Percentiles rank a stretch among this genome's conserved stretches.
Conservation (phyloP, 1,140 invertebrate genomes). For the Delia radicum region DNA sequence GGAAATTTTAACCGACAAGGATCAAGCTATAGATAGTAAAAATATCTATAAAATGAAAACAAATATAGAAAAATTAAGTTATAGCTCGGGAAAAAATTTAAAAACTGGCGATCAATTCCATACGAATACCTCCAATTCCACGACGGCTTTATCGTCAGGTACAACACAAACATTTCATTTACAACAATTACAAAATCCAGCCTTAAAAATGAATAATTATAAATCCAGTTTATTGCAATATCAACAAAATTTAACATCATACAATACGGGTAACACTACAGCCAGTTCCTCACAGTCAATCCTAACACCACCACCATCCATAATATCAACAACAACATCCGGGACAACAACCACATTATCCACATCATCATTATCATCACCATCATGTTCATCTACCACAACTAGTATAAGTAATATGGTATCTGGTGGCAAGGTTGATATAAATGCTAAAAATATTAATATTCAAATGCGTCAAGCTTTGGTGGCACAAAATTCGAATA, state of each 20-base stretch:
- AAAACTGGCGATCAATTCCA: conserved; percentile 29
- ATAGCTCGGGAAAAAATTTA: conserved; percentile 44
- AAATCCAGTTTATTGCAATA: neutral
- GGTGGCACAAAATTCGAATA: neutral
- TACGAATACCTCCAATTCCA: neutral
- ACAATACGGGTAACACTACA: neutral
- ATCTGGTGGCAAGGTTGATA: neutral
- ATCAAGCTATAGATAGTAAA: conserved; percentile 70
- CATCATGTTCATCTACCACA: neutral
- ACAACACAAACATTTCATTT: neutral
- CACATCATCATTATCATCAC: conserved; percentile 18
- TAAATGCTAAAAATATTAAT: conserved; percentile 34
- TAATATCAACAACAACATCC: neutral
- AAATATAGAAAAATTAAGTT: conserved; percentile 49
- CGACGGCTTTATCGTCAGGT: neutral
- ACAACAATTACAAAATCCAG: conserved; percentile 6
- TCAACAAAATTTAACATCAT: neutral
- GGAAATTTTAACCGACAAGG: conserved; percentile 69
- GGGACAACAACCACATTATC: neutral
- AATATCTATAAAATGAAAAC: conserved; percentile 73
- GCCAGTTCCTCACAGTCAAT: neutral
- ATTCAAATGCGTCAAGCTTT: neutral
- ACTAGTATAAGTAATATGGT: neutral
- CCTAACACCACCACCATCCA: neutral
- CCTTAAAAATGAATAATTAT: conserved; percentile 12